phyloP scores from a whole-genome alignment of 2,797 vertebrate species.

The Uromys caudimaculatus region DNA sequence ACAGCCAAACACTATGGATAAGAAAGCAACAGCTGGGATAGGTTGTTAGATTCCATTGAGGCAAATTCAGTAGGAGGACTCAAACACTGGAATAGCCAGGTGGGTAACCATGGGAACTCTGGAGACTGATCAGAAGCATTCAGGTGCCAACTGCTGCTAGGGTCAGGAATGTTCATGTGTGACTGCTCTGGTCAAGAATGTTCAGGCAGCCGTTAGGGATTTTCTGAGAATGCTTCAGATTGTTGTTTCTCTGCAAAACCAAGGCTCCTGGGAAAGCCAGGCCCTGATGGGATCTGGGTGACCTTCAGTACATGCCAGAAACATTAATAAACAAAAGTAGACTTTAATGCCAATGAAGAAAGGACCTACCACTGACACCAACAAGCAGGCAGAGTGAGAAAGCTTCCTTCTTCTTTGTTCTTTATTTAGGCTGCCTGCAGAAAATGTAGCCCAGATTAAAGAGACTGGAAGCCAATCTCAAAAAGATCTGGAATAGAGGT shows the following conservation, averaged over 20 bases:
- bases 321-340: background rate
- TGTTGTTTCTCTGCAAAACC: background rate
- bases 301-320: background rate
- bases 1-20: background rate
- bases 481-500: too few species aligned
- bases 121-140: background rate
- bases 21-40: background rate
- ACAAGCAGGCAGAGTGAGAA: background rate
- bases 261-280: background rate
- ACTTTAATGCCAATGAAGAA: background rate
- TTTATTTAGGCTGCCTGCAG: background rate
- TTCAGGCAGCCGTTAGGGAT: background rate
- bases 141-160: background rate
- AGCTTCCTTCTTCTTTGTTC: background rate
- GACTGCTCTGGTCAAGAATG: background rate
- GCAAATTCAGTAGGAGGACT: too few species aligned
- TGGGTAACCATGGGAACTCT: background rate
- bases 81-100: background rate
- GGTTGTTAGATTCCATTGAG: background rate
- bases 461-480: too few species aligned
- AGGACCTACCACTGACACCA: background rate
- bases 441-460: background rate
- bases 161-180: background rate
- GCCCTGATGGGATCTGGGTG: background rate
- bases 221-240: background rate